These are phyloP conservation scores for Meloe dianella DNA, from an alignment of 2,888 invertebrate species.

Conservation along the genomic window DNA sequence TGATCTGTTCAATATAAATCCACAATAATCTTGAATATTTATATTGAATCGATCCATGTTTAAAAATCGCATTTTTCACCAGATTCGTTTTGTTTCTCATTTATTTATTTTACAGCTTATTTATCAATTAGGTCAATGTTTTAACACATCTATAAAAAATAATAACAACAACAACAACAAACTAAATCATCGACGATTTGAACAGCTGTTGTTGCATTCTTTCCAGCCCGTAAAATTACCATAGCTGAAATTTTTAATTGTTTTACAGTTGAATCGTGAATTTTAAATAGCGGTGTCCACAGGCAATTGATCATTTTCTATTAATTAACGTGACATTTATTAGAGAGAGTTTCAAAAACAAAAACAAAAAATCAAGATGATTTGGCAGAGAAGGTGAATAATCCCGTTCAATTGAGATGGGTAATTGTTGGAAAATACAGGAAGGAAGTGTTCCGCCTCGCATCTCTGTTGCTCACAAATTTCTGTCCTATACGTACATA, in stretches of 20 bases:
- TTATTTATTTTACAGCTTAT: not conserved
- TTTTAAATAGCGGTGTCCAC: slow-evolving; percentile 27
- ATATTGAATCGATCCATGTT: not conserved
- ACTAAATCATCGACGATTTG: not conserved
- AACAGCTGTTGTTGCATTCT: not conserved
- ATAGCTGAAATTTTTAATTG: slow-evolving; percentile 21
- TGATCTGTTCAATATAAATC: not conserved
- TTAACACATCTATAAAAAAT: not conserved
- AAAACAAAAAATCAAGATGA: slow-evolving; percentile 2
- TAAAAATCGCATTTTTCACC: too few relatives aligned
- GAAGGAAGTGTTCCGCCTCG: slow-evolving; percentile 41
- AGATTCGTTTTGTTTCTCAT: not conserved
- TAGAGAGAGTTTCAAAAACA: not conserved
- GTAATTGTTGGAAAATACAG: slow-evolving; percentile 40
- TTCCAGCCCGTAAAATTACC: not conserved
- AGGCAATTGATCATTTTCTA: not conserved
- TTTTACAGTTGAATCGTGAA: slow-evolving; percentile 17
- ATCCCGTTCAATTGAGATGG: slow-evolving; percentile 38
- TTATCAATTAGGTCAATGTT: slow-evolving; percentile 8
- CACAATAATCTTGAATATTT: not conserved
- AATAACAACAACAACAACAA: too few relatives aligned
- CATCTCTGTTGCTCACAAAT: slow-evolving; percentile 20
- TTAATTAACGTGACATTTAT: not conserved
- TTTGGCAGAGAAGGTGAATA: slow-evolving; percentile 35
- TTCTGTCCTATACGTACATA: slow-evolving; percentile 19